Evolutionary conservation across 1,140 invertebrate genomes (phyloP), one percentile per base, ranked within the genome.

Genomic region (Aphis gossypii): DNA sequence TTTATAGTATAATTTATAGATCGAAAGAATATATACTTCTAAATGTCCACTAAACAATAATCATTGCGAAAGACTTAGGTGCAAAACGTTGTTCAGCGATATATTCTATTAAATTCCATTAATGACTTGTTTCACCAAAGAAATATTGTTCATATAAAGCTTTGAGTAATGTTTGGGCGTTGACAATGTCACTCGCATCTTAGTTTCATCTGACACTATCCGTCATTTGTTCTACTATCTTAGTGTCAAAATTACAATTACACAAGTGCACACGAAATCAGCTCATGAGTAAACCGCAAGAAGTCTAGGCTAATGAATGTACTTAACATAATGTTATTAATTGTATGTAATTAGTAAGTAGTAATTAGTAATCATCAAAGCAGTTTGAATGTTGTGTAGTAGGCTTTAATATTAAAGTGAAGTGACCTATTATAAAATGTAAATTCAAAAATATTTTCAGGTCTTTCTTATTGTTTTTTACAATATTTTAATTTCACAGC

Each of bases 81-180:
- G 30, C n/a, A n/a, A 68, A 68, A 68, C 60, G 30, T n/a, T 30
- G 60, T n/a, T 68, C 3, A n/a, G 9, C 4, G 60, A 68, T 30
- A 68, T 68, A n/a, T n/a, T 68, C 30, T n/a, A 68, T 68, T 68
- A 68, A n/a, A 68, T 30, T 68, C 30, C 60, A 68, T 68, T 68
- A 30, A 68, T 68, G 11, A 68, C 30, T 68, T 83, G 82, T 83
- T 83, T 83, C 20, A 41, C 9, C 11, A 23, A 23, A 83, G 82
- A 41, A 83, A 83, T 83, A 83, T 83, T 83, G 82, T 83, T 83
- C 38, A 38, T 83, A 83, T 83, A 83, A 83, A 23, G 82, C 38
- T 41, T 25, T 83, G 82, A 83, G 82, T 83, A 83, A 83, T 83
- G 82, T 83, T 82, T 83, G 82, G 35, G 82, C 82, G 82, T 83